These are phyloP conservation scores for Campoletis raptor DNA, from an alignment of 2,888 invertebrate species.

Conservation along the genomic window DNA sequence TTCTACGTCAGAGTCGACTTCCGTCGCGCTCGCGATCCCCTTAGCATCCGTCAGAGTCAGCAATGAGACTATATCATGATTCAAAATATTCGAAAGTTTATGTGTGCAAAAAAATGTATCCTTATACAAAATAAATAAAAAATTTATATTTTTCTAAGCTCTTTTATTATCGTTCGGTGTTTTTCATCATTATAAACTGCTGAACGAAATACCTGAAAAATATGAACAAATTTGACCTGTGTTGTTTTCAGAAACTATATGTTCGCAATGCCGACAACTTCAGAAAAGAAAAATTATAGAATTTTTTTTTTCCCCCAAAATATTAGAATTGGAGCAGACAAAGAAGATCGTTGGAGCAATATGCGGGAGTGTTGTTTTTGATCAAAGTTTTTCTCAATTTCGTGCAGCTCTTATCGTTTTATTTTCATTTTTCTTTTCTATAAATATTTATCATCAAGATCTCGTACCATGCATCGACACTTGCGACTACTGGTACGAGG, in stretches of 20 bases:
- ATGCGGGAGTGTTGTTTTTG: not conserved
- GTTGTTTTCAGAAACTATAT: not conserved
- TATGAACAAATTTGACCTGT: not conserved
- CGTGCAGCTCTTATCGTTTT: not conserved
- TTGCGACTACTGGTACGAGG: not conserved
- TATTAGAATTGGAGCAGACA: not conserved
- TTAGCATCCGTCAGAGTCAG: conserved; percentile 70
- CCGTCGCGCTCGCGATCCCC: conserved; percentile 61
- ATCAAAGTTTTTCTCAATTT: not conserved
- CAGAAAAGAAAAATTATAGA: conserved; percentile 4
- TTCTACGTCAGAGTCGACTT: conserved; percentile 76
- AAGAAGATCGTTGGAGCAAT: not conserved
- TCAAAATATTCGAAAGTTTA: not conserved
- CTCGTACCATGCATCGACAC: not conserved
- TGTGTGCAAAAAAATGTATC: not conserved
- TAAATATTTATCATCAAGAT: not conserved
- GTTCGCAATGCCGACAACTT: conserved; percentile 13
- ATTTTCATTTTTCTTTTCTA: not conserved
- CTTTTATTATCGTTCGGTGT: not conserved
- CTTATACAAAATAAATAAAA: not conserved
- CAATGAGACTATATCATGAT: conserved; percentile 39
- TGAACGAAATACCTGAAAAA: not conserved
- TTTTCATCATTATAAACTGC: not conserved
- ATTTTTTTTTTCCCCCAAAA: conserved; percentile 3
- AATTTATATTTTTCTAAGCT: not conserved